phyloP scores from a whole-genome alignment of 2,113 vertebrate species.

The Paradoxurus hermaphroditus region DNA sequence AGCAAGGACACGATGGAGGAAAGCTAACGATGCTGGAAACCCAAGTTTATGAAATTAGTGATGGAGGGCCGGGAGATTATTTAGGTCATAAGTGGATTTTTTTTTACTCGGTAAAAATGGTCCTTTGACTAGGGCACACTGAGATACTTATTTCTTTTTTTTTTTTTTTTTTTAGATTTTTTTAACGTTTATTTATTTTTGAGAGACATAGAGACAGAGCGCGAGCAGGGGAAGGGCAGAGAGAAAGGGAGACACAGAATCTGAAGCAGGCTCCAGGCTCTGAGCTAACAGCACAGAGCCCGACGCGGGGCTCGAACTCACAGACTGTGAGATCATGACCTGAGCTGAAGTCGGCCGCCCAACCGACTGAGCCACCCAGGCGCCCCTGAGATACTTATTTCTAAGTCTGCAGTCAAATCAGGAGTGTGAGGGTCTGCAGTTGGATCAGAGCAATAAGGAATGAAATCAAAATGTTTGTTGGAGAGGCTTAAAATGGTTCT shows the following conservation, averaged over 20 bases:
- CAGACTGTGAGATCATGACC: too few relatives aligned
- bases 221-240: too few relatives aligned
- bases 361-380: too few relatives aligned
- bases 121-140: neutral
- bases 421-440: neutral
- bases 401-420: slow-evolving; percentile 15
- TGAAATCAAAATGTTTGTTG: neutral
- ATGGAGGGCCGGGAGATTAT: neutral
- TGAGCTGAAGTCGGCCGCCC: too few relatives aligned
- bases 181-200: too few relatives aligned
- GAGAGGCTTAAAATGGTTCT: slow-evolving; percentile 18
- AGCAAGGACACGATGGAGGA: neutral
- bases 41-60: neutral
- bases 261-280: too few relatives aligned
- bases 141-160: slow-evolving; percentile 46
- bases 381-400: slow-evolving; percentile 43
- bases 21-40: neutral
- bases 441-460: neutral
- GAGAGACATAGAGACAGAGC: too few relatives aligned
- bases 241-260: too few relatives aligned
- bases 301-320: too few relatives aligned
- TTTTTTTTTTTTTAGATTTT: too few relatives aligned
- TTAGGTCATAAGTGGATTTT: neutral
- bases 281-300: too few relatives aligned
- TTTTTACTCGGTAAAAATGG: neutral